Conservation (phyloP, 2,888 invertebrate genomes). For the Lycophotia porphyrea region DNA sequence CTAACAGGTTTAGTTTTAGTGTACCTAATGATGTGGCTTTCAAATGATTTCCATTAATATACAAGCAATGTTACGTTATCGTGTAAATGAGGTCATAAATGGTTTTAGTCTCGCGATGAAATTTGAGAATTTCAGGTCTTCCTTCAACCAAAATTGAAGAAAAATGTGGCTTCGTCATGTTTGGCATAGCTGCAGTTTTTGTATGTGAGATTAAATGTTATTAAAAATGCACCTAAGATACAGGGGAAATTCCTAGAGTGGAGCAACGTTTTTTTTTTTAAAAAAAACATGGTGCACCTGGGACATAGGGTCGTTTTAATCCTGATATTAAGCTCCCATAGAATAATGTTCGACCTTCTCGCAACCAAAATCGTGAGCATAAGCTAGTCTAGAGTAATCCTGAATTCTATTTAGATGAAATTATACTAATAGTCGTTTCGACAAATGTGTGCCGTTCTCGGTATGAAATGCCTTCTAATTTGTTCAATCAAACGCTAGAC, state of each 20-base stretch:
- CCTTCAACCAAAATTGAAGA: constrained; percentile 7
- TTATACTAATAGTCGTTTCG: constrained; percentile 3
- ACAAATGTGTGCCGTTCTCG: constrained; percentile 21
- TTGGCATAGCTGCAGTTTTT: neutral
- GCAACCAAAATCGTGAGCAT: neutral
- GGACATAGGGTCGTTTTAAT: no score
- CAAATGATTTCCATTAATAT: neutral
- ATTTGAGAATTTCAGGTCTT: constrained; percentile 23
- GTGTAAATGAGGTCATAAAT: constrained; percentile 30
- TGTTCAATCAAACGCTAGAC: constrained; percentile 41
- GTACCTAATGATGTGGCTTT: neutral
- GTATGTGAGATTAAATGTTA: no score
- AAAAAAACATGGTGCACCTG: no score
- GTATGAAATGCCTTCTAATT: constrained; percentile 42
- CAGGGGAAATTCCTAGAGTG: no score
- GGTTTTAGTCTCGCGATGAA: constrained; percentile 12
- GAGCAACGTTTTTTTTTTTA: no score
- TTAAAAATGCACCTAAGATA: no score
- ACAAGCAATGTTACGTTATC: constrained; percentile 8
- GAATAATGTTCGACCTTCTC: neutral
- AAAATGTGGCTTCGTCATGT: constrained; percentile 6
- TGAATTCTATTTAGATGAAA: constrained; percentile 1
- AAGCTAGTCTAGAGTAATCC: neutral
- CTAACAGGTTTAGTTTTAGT: constrained; percentile 22
- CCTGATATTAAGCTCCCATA: no score